These are phyloP conservation scores for Pitta sordida DNA, from an alignment of 2,113 vertebrate species.

Conservation along the genomic window DNA sequence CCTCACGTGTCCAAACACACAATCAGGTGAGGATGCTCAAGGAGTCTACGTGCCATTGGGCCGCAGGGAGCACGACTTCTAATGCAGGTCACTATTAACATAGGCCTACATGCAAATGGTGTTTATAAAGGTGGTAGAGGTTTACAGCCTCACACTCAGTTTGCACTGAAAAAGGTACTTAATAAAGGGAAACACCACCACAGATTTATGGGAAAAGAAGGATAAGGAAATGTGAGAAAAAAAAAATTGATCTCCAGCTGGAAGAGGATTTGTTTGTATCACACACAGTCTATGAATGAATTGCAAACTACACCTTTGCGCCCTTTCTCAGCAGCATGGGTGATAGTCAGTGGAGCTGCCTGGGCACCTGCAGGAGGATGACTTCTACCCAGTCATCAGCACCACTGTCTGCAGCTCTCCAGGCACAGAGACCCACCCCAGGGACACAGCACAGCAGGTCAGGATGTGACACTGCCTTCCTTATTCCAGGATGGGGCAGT, in stretches of 20 bases:
- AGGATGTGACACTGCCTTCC: not conserved
- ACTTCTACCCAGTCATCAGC: not conserved
- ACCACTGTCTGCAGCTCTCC: not conserved
- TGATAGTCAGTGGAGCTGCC: not conserved
- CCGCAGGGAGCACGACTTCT: not conserved
- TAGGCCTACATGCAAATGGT: no score
- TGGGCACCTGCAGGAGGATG: not conserved
- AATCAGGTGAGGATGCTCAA: not conserved
- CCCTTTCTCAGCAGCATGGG: fast-evolving
- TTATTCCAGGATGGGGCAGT: not conserved
- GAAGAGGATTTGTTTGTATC: not conserved
- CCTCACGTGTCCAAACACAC: not conserved
- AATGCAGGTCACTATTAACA: not conserved
- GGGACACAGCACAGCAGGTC: not conserved
- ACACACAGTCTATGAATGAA: not conserved
- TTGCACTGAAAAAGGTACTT: fast-evolving
- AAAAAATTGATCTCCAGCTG: not conserved
- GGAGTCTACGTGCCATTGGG: not conserved
- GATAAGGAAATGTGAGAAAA: not conserved
- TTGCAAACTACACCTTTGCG: not conserved
- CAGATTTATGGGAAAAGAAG: not conserved
- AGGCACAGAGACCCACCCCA: not conserved
- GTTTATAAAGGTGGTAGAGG: fast-evolving
- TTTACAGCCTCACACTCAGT: not conserved
- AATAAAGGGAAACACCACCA: not conserved